These are phyloP conservation scores for Cercocebus atys DNA, from an alignment of 2,113 vertebrate genomes.

Conservation along the genomic window DNA sequence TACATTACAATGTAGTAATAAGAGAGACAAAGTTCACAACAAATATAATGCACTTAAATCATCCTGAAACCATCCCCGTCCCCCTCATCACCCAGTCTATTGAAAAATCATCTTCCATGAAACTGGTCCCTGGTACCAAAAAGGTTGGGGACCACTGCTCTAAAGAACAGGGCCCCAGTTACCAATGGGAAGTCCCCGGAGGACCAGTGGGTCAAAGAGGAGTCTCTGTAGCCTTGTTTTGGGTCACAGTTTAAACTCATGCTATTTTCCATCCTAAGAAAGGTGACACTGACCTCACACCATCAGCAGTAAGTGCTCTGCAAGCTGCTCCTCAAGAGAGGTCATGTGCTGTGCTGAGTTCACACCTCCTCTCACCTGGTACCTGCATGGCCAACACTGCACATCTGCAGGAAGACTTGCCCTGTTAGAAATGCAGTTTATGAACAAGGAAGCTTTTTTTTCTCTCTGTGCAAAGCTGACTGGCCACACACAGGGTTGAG, in stretches of 20 bases:
- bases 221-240: not conserved
- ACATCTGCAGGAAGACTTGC: not conserved
- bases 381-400: rapidly evolving
- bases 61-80: too few relatives aligned
- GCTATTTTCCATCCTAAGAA: not conserved
- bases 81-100: too few relatives aligned
- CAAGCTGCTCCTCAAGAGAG: not conserved
- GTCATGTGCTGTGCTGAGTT: not conserved
- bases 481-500: not conserved
- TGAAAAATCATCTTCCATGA: too few relatives aligned
- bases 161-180: not conserved
- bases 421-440: not conserved
- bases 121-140: too few relatives aligned
- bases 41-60: too few relatives aligned
- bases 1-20: too few relatives aligned
- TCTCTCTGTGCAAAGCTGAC: not conserved
- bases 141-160: too few relatives aligned
- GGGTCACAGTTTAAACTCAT: not conserved
- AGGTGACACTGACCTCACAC: not conserved
- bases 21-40: too few relatives aligned
- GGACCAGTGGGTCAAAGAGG: not conserved
- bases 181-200: not conserved
- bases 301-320: not conserved
- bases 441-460: conserved; percentile 26
- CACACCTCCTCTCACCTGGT: not conserved